Evolutionary conservation across 1,140 invertebrate species (phyloP).

Genomic region (Drosophila takahashii): DNA sequence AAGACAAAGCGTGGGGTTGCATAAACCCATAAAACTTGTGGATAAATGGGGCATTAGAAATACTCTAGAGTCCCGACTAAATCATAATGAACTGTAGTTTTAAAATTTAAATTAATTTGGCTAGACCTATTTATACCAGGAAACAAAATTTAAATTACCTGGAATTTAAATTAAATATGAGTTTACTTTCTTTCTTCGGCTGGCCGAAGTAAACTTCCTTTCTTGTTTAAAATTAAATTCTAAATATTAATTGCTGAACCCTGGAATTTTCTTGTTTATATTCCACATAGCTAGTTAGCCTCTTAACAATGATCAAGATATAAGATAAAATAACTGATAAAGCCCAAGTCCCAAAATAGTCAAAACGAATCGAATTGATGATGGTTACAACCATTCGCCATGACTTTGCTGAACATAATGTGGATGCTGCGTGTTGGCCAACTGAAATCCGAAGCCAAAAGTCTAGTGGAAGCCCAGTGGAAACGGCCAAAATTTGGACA

Average conservation of each 20-base stretch:
- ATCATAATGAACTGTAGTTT: too few species aligned
- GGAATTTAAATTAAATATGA: too few species aligned
- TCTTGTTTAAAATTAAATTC: too few species aligned
- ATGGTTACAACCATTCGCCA: slow-evolving; percentile 5
- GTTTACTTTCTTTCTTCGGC: too few species aligned
- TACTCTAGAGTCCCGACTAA: not conserved
- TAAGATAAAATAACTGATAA: slow-evolving; percentile 14
- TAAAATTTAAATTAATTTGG: too few species aligned
- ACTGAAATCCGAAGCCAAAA: slow-evolving; percentile 19
- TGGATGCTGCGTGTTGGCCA: slow-evolving; percentile 41
- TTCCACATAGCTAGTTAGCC: too few species aligned
- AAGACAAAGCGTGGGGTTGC: slow-evolving; percentile 29
- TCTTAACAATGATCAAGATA: not conserved
- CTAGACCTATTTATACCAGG: too few species aligned
- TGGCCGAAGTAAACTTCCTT: too few species aligned
- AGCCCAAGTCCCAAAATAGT: slow-evolving; percentile 2
- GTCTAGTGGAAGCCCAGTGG: slow-evolving; percentile 13
- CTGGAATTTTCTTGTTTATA: too few species aligned
- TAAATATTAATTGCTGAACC: too few species aligned
- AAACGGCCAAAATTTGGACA: slow-evolving; percentile 65
- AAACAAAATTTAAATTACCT: too few species aligned
- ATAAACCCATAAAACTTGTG: not conserved
- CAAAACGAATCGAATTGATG: slow-evolving; percentile 5
- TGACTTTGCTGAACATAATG: too few species aligned
- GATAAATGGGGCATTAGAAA: not conserved